Evolutionary conservation across 2,113 vertebrate species (phyloP).

Genomic region (Oenanthe oenanthe): DNA sequence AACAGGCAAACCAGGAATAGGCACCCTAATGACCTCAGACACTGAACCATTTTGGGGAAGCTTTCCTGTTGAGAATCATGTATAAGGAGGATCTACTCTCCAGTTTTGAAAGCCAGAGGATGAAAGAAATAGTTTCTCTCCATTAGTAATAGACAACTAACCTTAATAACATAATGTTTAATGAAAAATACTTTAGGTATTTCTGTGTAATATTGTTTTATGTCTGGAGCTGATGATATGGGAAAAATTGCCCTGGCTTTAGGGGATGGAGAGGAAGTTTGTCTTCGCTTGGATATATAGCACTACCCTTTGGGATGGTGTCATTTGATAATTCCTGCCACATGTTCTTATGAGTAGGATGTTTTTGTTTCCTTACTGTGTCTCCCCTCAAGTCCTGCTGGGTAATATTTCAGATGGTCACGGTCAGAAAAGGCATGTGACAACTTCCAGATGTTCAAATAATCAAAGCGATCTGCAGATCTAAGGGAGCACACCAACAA

Average conservation of each 20-base stretch:
- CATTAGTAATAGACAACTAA: background rate
- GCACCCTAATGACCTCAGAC: accelerated
- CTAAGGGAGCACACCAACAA: slow-evolving; percentile 65
- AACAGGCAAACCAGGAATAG: background rate
- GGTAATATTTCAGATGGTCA: slow-evolving; percentile 74
- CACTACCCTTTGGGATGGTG: slow-evolving; percentile 47
- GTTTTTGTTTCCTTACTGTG: slow-evolving; percentile 72
- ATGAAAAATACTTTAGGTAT: background rate
- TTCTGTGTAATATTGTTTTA: background rate
- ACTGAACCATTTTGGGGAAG: background rate
- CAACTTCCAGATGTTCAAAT: slow-evolving; percentile 76
- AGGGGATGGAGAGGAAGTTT: background rate
- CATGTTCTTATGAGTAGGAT: slow-evolving; percentile 74
- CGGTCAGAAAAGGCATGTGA: slow-evolving; percentile 70
- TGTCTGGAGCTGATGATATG: background rate
- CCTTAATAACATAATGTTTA: background rate
- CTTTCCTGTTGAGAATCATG: background rate
- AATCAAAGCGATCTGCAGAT: slow-evolving; percentile 73
- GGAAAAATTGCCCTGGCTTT: background rate
- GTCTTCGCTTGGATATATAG: slow-evolving; percentile 50
- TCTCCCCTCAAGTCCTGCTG: slow-evolving; percentile 70
- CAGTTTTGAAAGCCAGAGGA: background rate
- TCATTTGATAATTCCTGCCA: slow-evolving; percentile 75
- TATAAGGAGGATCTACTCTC: background rate
- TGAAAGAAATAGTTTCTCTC: background rate